phyloP scores from a whole-genome alignment of 2,797 vertebrate species.

The Hephaestus fuliginosus region DNA sequence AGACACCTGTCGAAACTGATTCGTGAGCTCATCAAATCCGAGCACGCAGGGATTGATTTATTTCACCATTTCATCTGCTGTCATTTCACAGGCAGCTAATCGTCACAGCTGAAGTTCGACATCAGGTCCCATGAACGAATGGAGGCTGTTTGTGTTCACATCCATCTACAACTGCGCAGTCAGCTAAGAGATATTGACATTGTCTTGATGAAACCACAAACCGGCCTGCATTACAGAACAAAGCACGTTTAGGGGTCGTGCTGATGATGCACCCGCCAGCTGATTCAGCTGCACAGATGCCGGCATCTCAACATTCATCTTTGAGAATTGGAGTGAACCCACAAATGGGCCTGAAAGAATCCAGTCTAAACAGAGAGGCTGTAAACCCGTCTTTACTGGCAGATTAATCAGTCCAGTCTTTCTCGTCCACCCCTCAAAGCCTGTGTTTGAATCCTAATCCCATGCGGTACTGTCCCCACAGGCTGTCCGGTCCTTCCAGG shows the following conservation, averaged over 20 bases:
- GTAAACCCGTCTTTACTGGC: background rate
- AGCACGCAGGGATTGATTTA: background rate
- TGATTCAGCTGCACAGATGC: conserved; percentile 19
- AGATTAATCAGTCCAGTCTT: background rate
- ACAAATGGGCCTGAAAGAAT: background rate
- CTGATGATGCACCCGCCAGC: conserved; percentile 14
- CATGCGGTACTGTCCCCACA: conserved; percentile 50
- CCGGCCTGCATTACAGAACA: background rate
- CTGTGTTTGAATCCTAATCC: conserved; percentile 17
- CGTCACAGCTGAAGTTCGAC: background rate
- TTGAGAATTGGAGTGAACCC: background rate
- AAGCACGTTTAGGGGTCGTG: background rate
- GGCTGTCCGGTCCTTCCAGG: conserved; percentile 88
- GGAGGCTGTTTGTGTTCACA: conserved; percentile 13
- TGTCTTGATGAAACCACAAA: conserved; percentile 48
- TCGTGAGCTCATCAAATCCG: background rate
- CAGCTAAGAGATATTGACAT: conserved; percentile 41
- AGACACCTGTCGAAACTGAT: background rate
- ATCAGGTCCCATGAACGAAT: conserved; percentile 6
- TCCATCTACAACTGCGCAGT: conserved; percentile 26
- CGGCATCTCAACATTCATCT: background rate
- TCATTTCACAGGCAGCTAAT: background rate
- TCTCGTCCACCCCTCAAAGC: background rate
- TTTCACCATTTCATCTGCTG: background rate
- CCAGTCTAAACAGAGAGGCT: background rate